A percentile compares a stretch with the other conserved stretches of the same genome.
These are phyloP conservation scores for Tinamus guttatus DNA, from an alignment of 2,113 vertebrate species.

Conservation along the genomic window DNA sequence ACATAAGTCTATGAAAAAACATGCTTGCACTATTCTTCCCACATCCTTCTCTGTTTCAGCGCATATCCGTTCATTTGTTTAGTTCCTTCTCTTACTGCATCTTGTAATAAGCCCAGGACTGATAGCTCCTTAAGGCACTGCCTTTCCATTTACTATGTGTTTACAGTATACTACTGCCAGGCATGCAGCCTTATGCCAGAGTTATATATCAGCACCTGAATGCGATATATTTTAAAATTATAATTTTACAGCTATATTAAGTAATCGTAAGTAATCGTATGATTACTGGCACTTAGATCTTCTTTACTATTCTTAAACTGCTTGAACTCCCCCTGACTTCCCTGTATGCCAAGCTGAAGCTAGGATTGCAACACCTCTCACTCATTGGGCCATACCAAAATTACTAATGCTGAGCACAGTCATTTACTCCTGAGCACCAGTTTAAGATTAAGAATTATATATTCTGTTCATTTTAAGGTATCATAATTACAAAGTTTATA, in stretches of 20 bases:
- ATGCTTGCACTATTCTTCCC: background rate
- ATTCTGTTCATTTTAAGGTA: background rate
- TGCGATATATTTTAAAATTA: background rate
- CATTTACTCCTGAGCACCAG: background rate
- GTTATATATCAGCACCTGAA: background rate
- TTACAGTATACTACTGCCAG: conserved; percentile 8
- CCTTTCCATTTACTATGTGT: conserved; percentile 11
- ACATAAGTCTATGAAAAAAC: background rate
- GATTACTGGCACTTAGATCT: background rate
- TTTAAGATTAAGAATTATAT: background rate
- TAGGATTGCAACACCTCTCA: background rate
- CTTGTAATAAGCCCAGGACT: conserved; percentile 3
- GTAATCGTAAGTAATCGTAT: background rate
- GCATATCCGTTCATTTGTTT: background rate
- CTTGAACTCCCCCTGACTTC: background rate
- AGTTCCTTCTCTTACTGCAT: conserved; percentile 6
- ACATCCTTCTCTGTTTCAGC: conserved; percentile 15
- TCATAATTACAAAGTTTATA: background rate
- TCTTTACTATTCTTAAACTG: background rate
- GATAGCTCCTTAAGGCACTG: background rate
- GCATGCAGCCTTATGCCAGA: background rate
- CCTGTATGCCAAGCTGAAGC: background rate
- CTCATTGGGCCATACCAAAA: background rate
- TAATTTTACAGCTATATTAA: background rate
- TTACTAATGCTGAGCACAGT: background rate